Conservation (phyloP, 2,888 invertebrate genomes). For the Drosophila demipolita region DNA sequence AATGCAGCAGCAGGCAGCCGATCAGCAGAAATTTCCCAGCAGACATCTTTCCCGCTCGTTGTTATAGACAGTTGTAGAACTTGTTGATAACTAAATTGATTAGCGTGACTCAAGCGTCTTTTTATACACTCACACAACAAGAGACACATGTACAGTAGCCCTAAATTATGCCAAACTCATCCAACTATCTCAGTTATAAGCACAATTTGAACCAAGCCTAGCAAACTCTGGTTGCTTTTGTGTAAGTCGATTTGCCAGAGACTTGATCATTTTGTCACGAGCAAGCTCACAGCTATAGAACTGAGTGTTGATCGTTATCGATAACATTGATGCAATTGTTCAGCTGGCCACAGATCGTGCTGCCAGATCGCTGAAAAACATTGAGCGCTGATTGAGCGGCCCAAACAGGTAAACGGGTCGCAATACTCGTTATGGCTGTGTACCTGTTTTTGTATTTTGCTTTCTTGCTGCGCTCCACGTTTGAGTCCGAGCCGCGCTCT, state of each 20-base stretch:
- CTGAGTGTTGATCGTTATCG: background rate
- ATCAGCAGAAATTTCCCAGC: conserved; percentile 39
- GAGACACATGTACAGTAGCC: background rate
- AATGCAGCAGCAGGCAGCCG: conserved; percentile 16
- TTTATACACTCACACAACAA: conserved; percentile 34
- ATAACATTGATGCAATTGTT: background rate
- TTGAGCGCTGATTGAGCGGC: conserved; percentile 12
- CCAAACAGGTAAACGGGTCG: conserved; percentile 54
- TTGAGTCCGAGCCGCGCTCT: conserved; percentile 24
- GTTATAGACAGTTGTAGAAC: conserved; percentile 18
- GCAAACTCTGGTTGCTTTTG: background rate
- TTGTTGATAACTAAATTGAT: conserved; percentile 46
- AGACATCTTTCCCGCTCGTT: conserved; percentile 31
- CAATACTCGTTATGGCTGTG: conserved; percentile 54
- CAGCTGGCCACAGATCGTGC: background rate
- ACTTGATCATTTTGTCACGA: background rate
- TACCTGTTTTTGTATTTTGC: conserved; percentile 49
- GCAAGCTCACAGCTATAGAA: background rate
- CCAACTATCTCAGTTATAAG: too few relatives aligned
- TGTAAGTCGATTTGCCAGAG: background rate
- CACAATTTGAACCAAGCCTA: background rate
- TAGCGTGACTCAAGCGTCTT: conserved; percentile 35
- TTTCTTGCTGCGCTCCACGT: conserved; percentile 18
- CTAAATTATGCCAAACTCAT: conserved; percentile 15
- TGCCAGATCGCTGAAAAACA: conserved; percentile 27